Conservation (phyloP, 2,888 invertebrate genomes). For the Actias luna region DNA sequence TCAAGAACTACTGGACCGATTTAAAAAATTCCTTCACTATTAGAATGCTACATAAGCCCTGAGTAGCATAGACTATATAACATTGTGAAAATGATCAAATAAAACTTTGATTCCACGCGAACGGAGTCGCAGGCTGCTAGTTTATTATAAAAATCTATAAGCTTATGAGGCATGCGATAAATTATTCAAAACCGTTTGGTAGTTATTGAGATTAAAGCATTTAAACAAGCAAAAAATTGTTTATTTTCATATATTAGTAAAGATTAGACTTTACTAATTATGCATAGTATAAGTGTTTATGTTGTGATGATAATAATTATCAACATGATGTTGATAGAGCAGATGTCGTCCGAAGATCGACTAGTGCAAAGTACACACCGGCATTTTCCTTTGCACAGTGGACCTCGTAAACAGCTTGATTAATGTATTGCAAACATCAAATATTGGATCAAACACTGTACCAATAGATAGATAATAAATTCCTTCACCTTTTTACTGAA, state of each 20-base stretch:
- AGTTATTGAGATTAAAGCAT: no score
- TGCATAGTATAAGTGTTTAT: neutral
- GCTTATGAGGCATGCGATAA: no score
- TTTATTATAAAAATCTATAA: no score
- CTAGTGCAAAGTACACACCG: conserved; percentile 29
- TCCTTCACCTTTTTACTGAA: neutral
- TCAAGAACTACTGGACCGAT: no score
- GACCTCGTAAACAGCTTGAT: conserved; percentile 29
- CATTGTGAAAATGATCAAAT: no score
- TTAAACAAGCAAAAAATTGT: no score
- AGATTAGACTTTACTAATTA: neutral
- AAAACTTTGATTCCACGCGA: no score
- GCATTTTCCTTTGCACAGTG: conserved; percentile 30
- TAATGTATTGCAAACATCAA: conserved; percentile 18
- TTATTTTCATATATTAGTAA: neutral
- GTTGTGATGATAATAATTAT: conserved; percentile 1
- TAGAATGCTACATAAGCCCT: no score
- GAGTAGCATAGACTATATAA: no score
- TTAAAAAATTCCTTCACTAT: no score
- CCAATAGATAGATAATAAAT: neutral
- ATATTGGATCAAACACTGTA: neutral
- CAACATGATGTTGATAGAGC: conserved; percentile 26
- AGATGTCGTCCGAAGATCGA: conserved; percentile 33
- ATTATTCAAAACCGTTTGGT: no score
- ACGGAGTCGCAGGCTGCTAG: no score